Evolutionary conservation across 2,113 vertebrate species (phyloP).

Genomic region (Rhinogobius similis): DNA sequence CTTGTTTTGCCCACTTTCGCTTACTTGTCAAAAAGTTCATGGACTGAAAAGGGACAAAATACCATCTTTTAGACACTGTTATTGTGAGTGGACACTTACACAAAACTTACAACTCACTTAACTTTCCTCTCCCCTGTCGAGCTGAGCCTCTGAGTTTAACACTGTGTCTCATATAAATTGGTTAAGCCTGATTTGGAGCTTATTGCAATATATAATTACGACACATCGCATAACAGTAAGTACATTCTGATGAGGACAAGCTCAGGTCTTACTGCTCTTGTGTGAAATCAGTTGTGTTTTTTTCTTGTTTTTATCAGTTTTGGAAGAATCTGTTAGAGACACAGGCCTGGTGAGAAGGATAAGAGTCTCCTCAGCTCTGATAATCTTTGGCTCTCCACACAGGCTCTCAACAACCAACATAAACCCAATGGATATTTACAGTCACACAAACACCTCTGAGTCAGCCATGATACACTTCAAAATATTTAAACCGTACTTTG

Average conservation of each 20-base stretch:
- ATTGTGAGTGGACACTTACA: background rate
- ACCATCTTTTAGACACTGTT: background rate
- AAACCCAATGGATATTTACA: background rate
- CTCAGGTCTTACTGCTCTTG: background rate
- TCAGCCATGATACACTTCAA: background rate
- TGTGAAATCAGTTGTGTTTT: conserved; percentile 9
- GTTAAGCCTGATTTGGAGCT: background rate
- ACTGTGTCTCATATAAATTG: background rate
- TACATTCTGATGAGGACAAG: background rate
- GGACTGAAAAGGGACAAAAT: background rate
- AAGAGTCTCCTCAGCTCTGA: background rate
- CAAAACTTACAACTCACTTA: no score
- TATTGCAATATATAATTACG: background rate
- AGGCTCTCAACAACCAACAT: background rate
- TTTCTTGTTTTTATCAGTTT: conserved; percentile 8
- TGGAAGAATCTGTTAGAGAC: conserved; percentile 1
- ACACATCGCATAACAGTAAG: background rate
- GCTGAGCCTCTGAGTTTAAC: no score
- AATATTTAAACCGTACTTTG: no score
- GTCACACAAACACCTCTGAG: background rate
- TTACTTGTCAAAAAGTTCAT: background rate
- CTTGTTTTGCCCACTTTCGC: background rate
- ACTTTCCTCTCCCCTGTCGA: no score
- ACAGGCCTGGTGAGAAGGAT: background rate
- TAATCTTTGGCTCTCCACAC: background rate